These are phyloP conservation scores for Drosophila triauraria DNA, from an alignment of 1,140 invertebrate genomes.

Conservation along the genomic window DNA sequence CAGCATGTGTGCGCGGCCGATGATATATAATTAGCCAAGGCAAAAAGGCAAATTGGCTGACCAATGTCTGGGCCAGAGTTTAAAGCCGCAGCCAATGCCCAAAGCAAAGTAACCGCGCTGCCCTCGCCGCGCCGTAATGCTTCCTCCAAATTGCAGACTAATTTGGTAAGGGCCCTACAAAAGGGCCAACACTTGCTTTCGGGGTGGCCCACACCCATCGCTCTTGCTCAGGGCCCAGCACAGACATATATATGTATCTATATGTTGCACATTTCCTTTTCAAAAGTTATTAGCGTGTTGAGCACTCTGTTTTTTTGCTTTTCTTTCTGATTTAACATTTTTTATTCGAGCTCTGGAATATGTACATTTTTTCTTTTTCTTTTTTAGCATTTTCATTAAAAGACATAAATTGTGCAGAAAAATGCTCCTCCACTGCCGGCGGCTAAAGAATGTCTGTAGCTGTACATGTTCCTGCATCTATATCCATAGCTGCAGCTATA, in stretches of 20 bases:
- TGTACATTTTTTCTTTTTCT: conserved; percentile 16
- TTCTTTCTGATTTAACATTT: conserved; percentile 53
- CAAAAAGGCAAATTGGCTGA: conserved; percentile 59
- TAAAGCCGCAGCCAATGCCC: conserved; percentile 40
- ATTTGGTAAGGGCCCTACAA: conserved; percentile 61
- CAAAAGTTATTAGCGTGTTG: conserved; percentile 82
- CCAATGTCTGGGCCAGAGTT: conserved; percentile 37
- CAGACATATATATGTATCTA: conserved; percentile 6
- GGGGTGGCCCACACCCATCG: conserved; percentile 37
- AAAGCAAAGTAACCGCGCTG: conserved; percentile 27
- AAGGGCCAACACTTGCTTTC: conserved; percentile 53
- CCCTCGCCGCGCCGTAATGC: conserved; percentile 29
- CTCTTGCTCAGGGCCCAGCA: not conserved
- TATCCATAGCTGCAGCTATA: conserved; percentile 21
- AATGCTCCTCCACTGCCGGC: conserved; percentile 54
- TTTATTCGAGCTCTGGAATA: conserved; percentile 26
- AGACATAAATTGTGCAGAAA: conserved; percentile 83
- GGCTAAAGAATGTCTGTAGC: conserved; percentile 55
- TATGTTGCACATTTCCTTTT: conserved; percentile 74
- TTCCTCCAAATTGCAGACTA: conserved; percentile 71
- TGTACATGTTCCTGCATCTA: conserved; percentile 40
- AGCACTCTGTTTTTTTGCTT: conserved; percentile 52
- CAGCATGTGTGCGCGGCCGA: conserved; percentile 48
- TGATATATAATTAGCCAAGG: conserved; percentile 73
- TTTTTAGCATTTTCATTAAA: conserved; percentile 75